phyloP scores from a whole-genome alignment of 2,797 vertebrate genomes.

The Rhynchonycteris naso region DNA sequence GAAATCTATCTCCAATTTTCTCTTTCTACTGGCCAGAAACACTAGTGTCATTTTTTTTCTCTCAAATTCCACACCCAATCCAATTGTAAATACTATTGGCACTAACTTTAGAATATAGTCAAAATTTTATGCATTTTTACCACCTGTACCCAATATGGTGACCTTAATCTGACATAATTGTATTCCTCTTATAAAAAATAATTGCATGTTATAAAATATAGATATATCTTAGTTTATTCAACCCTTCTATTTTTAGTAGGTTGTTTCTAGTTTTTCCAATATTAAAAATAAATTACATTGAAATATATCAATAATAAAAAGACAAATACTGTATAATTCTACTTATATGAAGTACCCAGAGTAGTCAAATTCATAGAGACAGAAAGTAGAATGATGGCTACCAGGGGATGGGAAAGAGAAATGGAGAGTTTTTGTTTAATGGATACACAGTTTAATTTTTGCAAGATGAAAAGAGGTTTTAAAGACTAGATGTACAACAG shows the following conservation, averaged over 20 bases:
- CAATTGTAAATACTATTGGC: neutral
- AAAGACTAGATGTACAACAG: neutral
- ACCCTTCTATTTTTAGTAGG: neutral
- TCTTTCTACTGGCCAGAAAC: neutral
- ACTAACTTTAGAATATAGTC: neutral
- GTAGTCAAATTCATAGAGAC: neutral
- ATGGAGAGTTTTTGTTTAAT: neutral
- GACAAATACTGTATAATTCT: neutral
- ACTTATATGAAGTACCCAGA: neutral
- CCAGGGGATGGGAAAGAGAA: neutral
- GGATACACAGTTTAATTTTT: neutral
- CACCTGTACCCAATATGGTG: neutral
- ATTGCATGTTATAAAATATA: neutral
- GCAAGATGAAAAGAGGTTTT: neutral
- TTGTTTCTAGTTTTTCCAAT: neutral
- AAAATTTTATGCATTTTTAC: neutral
- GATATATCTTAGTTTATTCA: neutral
- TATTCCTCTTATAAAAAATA: neutral
- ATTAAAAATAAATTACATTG: constrained; percentile 9
- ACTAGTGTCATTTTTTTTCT: neutral
- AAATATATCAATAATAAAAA: neutral
- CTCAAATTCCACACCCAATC: neutral
- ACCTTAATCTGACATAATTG: neutral
- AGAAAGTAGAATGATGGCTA: neutral
- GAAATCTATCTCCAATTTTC: neutral